Base-by-base conservation (phyloP, 2,888 invertebrate species). In the Stenichneumon culpator region DNA sequence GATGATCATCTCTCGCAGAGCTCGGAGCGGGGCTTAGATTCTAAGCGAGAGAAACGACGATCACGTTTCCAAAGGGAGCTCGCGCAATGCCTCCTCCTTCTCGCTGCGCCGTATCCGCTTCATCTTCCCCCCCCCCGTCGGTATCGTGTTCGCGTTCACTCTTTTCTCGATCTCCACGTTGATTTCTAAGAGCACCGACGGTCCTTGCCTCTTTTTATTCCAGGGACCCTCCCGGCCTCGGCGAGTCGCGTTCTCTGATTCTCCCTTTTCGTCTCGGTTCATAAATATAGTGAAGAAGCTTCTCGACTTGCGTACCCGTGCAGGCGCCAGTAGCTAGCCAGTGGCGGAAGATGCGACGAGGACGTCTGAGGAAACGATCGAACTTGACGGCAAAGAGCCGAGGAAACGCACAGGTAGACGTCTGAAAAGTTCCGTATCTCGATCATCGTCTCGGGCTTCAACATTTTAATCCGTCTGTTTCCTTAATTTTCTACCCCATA, bases 281-380 rank as follows among this genome's bases (percentile, higher is more conserved):
- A 83, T 84, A 70, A 54, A 54, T 67, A 54, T 28, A 63, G 63
- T n/a, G n/a, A 63, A 16, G 63, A 32, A 52, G n/a, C 68, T 65
- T 67, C 16, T 52, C 50, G 39, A 50, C 47, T 28, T 68, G 39
- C 63, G 50, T 47, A 50, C 47, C 54, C 67, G 25, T 16, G 22
- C 83, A 77, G 82, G 83, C 83, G 72, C 84, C 70, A 44, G 79
- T 74, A 32, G 69, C 65, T 72, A 68, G 25, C 14, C 60, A 47
- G 32, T 65, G 75, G 82, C 82, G 83, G 77, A 88, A 19, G 25
- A 28, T 14, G 39, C 57, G 19, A 36, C 68, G 54, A 68, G 54
- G 68, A 54, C 25, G 39, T 39, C 68, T 68, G 25, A 60, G 28
- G 54, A 67, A 22, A 22, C 52, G 25, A 54, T 39, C 54, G 25